These are phyloP conservation scores for Rattus rattus DNA, from an alignment of 2,113 vertebrate species.

Conservation along the genomic window DNA sequence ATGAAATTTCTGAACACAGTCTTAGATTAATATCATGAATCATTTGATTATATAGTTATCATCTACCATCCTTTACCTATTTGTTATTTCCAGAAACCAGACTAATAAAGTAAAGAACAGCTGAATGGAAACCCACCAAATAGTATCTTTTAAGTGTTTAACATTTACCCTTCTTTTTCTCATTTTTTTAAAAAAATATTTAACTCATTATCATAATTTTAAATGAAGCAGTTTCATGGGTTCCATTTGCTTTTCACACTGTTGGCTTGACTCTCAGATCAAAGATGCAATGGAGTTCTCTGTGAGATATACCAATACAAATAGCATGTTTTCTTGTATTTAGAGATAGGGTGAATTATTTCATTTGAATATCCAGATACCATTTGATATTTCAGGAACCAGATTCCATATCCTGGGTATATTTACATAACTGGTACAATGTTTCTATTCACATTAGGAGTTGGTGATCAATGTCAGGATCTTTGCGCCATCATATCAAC, in stretches of 20 bases:
- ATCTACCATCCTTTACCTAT: neutral
- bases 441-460: neutral
- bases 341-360: neutral
- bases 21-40: neutral
- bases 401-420: no score
- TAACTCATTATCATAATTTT: neutral
- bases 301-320: neutral
- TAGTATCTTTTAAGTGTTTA: neutral
- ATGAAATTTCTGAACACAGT: neutral
- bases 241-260: neutral
- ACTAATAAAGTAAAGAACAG: neutral
- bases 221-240: neutral
- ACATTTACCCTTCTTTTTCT: neutral
- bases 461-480: neutral
- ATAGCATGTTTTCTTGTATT: neutral
- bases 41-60: neutral
- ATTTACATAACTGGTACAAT: neutral
- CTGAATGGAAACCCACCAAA: neutral
- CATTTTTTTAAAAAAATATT: neutral
- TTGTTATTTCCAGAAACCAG: neutral
- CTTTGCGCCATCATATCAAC: neutral
- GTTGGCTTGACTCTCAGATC: neutral
- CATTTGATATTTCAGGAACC: neutral
- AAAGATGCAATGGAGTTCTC: neutral
- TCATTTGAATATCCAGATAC: neutral